Conservation (phyloP, 2,113 vertebrate genomes). For the Phalacrocorax aristotelis region DNA sequence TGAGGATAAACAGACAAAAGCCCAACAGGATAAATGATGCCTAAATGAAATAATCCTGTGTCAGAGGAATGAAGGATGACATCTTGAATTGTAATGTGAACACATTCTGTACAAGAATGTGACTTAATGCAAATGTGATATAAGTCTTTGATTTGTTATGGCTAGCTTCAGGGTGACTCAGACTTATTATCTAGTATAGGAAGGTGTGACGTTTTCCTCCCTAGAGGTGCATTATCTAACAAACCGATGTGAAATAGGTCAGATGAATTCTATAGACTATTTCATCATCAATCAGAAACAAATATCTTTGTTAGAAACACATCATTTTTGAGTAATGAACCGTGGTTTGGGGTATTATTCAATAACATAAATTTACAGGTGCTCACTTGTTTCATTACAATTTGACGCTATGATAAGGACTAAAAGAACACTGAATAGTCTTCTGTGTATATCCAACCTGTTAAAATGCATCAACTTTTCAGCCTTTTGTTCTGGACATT, state of each 20-base stretch:
- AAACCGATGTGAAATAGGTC: not conserved
- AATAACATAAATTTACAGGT: not conserved
- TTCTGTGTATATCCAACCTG: not conserved
- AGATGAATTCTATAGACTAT: not conserved
- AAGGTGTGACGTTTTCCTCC: not conserved
- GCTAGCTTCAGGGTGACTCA: not conserved
- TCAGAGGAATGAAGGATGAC: constrained; percentile 53
- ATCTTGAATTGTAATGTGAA: constrained; percentile 55
- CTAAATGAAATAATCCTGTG: constrained; percentile 31
- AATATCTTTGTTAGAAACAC: too few species aligned
- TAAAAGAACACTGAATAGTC: not conserved
- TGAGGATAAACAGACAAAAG: constrained; percentile 52
- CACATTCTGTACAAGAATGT: constrained; percentile 24
- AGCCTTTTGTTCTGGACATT: not conserved
- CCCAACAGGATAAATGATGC: constrained; percentile 43
- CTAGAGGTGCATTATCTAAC: not conserved
- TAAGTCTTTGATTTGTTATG: constrained; percentile 52
- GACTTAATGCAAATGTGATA: constrained; percentile 39
- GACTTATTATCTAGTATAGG: not conserved
- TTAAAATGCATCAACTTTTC: not conserved
- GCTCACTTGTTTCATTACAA: not conserved
- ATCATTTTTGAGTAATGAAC: not conserved
- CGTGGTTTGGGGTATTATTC: not conserved
- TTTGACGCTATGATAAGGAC: not conserved
- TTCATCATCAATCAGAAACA: not conserved